Base-by-base conservation (phyloP, 2,888 invertebrate genomes). In the Himalopsyche japonica region DNA sequence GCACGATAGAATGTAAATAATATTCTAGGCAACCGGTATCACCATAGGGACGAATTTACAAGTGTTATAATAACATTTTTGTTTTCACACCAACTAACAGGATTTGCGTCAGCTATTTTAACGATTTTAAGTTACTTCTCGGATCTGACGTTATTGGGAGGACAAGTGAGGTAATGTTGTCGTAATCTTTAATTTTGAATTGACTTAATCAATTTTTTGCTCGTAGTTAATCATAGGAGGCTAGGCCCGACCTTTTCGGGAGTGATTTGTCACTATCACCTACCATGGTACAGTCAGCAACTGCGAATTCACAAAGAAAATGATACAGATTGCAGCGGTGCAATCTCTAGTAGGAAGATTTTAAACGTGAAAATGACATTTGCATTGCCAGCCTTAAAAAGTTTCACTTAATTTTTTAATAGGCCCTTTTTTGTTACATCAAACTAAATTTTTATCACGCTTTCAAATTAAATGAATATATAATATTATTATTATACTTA, bases 11-110 rank as follows among this genome's bases (percentile, higher is more conserved):
- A 49, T n/a, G 20, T 24, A 80, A 48, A 80, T 48, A 80, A 43
- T n/a, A n/a, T 49, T 48, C 80, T 24, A 80, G 24, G 47, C 32
- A 47, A 80, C 47, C 47, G 30, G 15, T 37, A 34, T 80, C 81
- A 49, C 85, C 85, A 84, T 82, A 78, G 85, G 81, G 78, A 85
- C 47, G 77, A 83, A 83, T 79, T 82, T 83, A 76, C 76, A 82
- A 81, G 64, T 34, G 79, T 80, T 86, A 86, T n/a, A 84, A 76
- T 43, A 87, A 79, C 87, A 76, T 80, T 30, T 70, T 70, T 70
- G 70, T 70, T 70, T 70, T 70, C 27, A 70, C 70, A 30, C 30
- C 70, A 30, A 70, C 70, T 70, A 27, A 24, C 24, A 70, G 15
- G 70, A 30, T 30, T 27, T 27, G 24, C 5, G 70, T 70, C 27